These are phyloP conservation scores for Pocillopora damicornis DNA, from an alignment of 64 coral and sea anemone species.

Conservation along the genomic window DNA sequence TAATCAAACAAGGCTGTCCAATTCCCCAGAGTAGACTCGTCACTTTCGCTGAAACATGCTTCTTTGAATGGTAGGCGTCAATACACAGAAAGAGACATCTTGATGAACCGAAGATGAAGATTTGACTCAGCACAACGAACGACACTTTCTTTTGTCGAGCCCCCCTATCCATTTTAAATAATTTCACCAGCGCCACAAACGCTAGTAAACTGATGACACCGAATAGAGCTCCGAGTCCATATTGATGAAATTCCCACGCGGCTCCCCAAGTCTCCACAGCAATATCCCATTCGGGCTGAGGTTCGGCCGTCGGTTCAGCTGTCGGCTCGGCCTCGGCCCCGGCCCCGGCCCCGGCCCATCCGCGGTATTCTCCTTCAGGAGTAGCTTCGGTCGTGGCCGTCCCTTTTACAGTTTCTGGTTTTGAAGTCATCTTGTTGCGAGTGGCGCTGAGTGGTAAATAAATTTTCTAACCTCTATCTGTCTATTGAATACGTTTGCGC, in stretches of 20 bases:
- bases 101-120: conserved; percentile 14
- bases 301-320: conserved; percentile 27
- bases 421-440: conserved; percentile 7
- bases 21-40: conserved; percentile 49
- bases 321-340: background rate
- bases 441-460: no score
- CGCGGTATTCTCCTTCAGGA: background rate
- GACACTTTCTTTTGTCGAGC: conserved; percentile 40
- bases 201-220: conserved; percentile 6
- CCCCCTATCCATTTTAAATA: background rate
- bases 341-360: background rate
- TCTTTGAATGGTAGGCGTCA: conserved; percentile 56
- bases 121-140: conserved; percentile 6
- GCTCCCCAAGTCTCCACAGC: conserved; percentile 27
- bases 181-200: background rate
- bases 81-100: conserved; percentile 30
- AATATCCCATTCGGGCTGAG: conserved; percentile 31
- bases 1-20: conserved; percentile 48
- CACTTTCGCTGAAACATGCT: background rate
- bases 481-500: no score
- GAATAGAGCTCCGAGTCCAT: conserved; percentile 37
- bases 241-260: conserved; percentile 51
- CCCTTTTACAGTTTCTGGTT: background rate
- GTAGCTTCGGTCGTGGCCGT: background rate
- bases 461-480: no score